These are phyloP conservation scores for Tachysurus fulvidraco DNA, from an alignment of 2,113 vertebrate species.

Conservation along the genomic window DNA sequence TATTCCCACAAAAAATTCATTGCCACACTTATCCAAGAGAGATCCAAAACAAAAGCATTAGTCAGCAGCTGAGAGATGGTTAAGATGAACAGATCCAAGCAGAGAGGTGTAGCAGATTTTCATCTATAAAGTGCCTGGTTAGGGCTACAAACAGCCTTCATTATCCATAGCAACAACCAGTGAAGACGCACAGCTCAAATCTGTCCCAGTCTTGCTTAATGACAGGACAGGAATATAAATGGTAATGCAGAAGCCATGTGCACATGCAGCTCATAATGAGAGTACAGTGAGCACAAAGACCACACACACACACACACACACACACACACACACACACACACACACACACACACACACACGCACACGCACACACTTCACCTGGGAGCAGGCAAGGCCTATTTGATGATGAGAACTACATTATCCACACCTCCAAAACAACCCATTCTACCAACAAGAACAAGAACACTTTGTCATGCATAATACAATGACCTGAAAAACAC, in stretches of 20 bases:
- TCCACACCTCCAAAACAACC: background rate
- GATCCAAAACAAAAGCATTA: conserved; percentile 31
- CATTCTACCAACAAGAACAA: background rate
- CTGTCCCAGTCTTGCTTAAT: conserved; percentile 6
- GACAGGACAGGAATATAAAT: conserved; percentile 35
- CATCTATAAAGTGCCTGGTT: conserved; percentile 11
- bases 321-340: background rate
- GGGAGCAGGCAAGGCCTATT: conserved; percentile 14
- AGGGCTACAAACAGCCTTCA: conserved; percentile 27
- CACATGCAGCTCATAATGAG: conserved; percentile 32
- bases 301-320: conserved; percentile 25
- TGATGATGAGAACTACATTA: background rate
- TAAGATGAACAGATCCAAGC: conserved; percentile 8
- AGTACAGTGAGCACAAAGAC: conserved; percentile 32
- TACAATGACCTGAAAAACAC: background rate
- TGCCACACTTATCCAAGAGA: conserved; percentile 30
- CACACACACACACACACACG: conserved; percentile 7
- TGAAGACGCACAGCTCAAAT: conserved; percentile 19
- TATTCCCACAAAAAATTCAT: conserved; percentile 41
- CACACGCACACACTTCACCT: conserved; percentile 31
- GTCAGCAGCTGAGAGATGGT: conserved; percentile 14
- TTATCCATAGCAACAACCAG: conserved; percentile 38
- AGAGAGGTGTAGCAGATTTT: conserved; percentile 14
- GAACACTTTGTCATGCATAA: background rate
- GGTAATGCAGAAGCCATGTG: conserved; percentile 34